Evolutionary conservation across 2,888 invertebrate genomes (phyloP), one percentile per base, ranked within the genome.

Genomic region (Halocaridina rubra): DNA sequence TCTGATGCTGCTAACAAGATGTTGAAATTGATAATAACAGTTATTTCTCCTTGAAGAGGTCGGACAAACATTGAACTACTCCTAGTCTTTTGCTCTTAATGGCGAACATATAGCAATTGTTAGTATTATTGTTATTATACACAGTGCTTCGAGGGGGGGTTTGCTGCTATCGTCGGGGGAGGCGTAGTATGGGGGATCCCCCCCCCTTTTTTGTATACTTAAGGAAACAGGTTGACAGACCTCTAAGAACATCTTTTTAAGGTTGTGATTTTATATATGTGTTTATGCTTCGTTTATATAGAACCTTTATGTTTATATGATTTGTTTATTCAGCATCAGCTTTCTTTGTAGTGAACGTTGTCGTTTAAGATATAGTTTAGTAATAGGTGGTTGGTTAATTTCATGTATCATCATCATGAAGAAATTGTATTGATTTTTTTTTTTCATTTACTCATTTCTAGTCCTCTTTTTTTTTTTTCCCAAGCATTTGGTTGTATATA

Each of bases 41-140:
- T 81, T 33, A 67, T 75, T 75, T 81, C 81, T 75, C 75, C 53
- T 81, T 81, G 75, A 81, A 75, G 81, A 81, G 75, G 64, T 29
- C 22, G 81, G 46, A 81, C 75, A 81, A 81, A 81, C 75, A 81
- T 81, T 81, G 81, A 81, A 64, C 75, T 67, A 27, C 75, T 64
- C 74, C 74, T 64, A 75, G 3, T 53, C 74, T 76, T 80, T 80
- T n/a, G n/a, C n/a, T 74, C 80, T 80, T 80, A 80, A 80, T 74
- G 80, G 80, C 72, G 80, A 80, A 80, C 61, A 80, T 74, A 80
- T 80, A 80, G 72, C 72, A 80, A 72, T 72, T 80, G 74, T 74
- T 61, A 80, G n/a, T n/a, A n/a, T n/a, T n/a, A n/a, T n/a, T n/a
- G n/a, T n/a, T n/a, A n/a, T n/a, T n/a, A n/a, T n/a, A n/a, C n/a